Evolutionary conservation across 2,797 vertebrate species (phyloP).

Genomic region (Intellagama lesueurii): DNA sequence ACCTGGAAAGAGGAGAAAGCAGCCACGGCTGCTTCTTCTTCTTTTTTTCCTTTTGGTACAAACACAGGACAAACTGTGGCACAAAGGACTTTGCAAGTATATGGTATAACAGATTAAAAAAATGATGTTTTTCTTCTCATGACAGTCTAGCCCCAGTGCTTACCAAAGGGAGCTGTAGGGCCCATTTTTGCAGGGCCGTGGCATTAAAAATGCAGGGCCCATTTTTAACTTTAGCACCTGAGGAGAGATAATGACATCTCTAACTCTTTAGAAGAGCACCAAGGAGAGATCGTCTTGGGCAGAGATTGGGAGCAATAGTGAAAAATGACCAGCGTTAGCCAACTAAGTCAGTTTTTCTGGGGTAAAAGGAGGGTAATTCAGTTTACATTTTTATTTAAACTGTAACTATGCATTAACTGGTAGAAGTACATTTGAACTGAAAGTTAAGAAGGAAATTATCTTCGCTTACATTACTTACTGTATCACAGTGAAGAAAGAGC

Average conservation of each 20-base stretch:
- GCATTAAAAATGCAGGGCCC: conserved; percentile 57
- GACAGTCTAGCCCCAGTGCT: conserved; percentile 57
- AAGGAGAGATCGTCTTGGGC: neutral
- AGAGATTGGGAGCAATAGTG: neutral
- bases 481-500: too few relatives aligned
- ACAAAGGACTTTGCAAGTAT: conserved; percentile 65
- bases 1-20: conserved; percentile 71
- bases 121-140: conserved; percentile 52
- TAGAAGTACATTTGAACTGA: too few relatives aligned
- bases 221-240: conserved; percentile 40
- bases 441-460: too few relatives aligned
- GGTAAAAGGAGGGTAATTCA: too few relatives aligned
- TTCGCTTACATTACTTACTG: too few relatives aligned
- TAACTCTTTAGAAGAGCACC: neutral
- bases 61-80: conserved; percentile 54
- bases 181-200: too few relatives aligned
- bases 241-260: neutral
- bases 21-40: conserved; percentile 53
- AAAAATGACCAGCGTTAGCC: too few relatives aligned
- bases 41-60: conserved; percentile 20
- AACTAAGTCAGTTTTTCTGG: too few relatives aligned
- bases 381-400: too few relatives aligned
- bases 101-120: conserved; percentile 56
- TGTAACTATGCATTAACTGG: too few relatives aligned
- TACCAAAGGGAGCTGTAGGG: conserved; percentile 63